A percentile compares a stretch with the other conserved stretches of the same genome.
Conservation (phyloP, 1,140 invertebrate species). For the Camponotus pennsylvanicus region DNA sequence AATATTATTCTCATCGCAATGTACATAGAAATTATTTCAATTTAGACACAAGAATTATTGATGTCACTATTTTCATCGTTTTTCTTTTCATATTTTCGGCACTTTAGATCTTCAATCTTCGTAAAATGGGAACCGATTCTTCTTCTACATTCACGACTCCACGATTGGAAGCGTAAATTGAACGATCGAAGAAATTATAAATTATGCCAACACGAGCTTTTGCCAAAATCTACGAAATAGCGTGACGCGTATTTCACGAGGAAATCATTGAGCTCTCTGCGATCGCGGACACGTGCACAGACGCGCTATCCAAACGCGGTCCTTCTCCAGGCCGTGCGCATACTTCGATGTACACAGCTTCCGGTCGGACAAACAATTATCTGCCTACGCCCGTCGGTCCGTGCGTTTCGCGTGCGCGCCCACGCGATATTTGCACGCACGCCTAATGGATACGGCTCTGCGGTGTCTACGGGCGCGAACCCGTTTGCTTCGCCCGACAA, state of each 20-base stretch:
- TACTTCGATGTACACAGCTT: constrained; percentile 79
- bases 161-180: not conserved
- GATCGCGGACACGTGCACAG: not conserved
- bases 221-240: not conserved
- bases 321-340: constrained; percentile 72
- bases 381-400: constrained; percentile 65
- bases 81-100: not conserved
- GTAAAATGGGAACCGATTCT: not conserved
- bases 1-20: not conserved
- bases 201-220: not conserved
- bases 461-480: constrained; percentile 18
- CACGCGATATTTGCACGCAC: constrained; percentile 66
- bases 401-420: constrained; percentile 71
- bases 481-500: constrained; percentile 54
- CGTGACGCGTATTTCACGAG: constrained; percentile 52
- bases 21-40: not conserved
- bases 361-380: constrained; percentile 84
- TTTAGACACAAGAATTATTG: not conserved
- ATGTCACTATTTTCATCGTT: not conserved
- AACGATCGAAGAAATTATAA: not conserved
- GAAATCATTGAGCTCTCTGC: constrained; percentile 24
- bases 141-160: not conserved
- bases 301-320: constrained; percentile 5
- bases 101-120: not conserved
- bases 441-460: constrained; percentile 58